Evolutionary conservation across 2,888 invertebrate genomes (phyloP).

Genomic region (Achlya flavicornis): DNA sequence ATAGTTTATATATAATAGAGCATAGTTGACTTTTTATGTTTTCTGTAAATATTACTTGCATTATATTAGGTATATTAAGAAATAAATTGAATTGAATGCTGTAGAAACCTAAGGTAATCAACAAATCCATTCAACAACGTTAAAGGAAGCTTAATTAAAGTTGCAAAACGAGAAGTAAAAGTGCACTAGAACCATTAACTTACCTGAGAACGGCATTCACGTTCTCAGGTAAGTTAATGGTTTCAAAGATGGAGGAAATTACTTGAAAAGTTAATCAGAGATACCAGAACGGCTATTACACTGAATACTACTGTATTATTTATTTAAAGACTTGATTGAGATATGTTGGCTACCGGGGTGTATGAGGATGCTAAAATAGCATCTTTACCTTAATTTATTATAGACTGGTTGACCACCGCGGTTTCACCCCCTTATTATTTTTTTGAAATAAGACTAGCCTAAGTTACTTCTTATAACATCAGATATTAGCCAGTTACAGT

Average conservation of each 20-base stretch:
- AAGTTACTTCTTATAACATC: too few species aligned
- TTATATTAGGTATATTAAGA: too few species aligned
- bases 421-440: too few species aligned
- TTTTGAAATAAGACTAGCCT: too few species aligned
- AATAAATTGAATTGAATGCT: neutral
- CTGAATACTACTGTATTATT: neutral
- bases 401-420: neutral
- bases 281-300: neutral
- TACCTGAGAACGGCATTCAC: neutral
- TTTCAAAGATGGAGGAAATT: neutral
- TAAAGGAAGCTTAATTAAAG: neutral
- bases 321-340: neutral
- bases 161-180: neutral
- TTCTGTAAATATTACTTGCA: too few species aligned
- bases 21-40: too few species aligned
- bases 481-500: too few species aligned
- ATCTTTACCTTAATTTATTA: neutral
- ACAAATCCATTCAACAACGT: neutral
- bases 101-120: neutral
- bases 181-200: neutral
- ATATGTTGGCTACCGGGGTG: neutral
- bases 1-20: too few species aligned
- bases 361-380: neutral
- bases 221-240: neutral
- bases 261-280: constrained; percentile 3